phyloP scores from a whole-genome alignment of 2,113 vertebrate genomes.

The Microtus pennsylvanicus region DNA sequence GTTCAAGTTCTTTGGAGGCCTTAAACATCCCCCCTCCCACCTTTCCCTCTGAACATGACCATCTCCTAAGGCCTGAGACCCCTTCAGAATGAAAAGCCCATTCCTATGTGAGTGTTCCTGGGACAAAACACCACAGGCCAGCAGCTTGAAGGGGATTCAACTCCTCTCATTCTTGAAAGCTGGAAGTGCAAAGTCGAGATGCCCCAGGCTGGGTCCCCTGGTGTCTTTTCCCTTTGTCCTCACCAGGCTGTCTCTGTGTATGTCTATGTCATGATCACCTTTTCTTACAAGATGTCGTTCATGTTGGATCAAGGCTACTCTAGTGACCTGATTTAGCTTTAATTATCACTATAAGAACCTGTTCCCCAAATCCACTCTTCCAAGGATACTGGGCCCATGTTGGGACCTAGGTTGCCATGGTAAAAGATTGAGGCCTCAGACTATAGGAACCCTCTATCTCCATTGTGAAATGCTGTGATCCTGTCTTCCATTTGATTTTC shows the following conservation, averaged over 20 bases:
- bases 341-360: neutral
- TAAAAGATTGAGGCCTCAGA: neutral
- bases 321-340: neutral
- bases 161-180: neutral
- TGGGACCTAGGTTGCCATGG: neutral
- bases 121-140: neutral
- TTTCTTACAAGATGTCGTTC: neutral
- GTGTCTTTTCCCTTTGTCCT: neutral
- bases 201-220: neutral
- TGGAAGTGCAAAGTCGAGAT: neutral
- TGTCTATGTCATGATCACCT: neutral
- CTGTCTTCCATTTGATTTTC: too few relatives aligned
- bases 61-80: neutral
- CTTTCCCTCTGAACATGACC: neutral
- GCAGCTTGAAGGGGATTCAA: neutral
- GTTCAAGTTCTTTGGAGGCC: neutral
- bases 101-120: neutral
- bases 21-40: neutral
- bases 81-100: neutral
- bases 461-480: neutral
- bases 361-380: neutral
- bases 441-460: neutral
- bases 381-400: neutral
- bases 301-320: neutral
- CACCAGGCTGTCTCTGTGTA: neutral